Conservation (phyloP, 2,888 invertebrate genomes). For the Philhelius pedissequus region DNA sequence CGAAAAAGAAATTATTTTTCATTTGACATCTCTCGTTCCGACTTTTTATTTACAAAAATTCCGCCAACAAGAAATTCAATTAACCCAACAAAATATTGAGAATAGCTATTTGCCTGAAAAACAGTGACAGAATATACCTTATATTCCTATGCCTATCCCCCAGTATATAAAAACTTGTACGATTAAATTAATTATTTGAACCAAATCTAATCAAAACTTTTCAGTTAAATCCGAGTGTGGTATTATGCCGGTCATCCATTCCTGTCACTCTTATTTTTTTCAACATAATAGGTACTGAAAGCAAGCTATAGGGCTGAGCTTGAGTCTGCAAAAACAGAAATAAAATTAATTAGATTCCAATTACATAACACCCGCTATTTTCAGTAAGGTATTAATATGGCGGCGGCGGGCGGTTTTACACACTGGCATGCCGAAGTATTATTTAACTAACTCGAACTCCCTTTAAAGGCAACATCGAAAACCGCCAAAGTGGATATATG, state of each 20-base stretch:
- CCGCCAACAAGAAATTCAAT: too few relatives aligned
- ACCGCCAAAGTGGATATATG: not conserved
- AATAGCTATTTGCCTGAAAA: too few relatives aligned
- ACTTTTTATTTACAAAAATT: too few relatives aligned
- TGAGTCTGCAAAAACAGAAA: not conserved
- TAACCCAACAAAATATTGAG: too few relatives aligned
- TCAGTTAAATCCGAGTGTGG: not conserved
- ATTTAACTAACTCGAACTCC: constrained; percentile 17
- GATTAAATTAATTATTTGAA: not conserved
- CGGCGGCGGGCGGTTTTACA: constrained; percentile 36
- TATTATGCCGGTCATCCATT: not conserved
- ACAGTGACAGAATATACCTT: too few relatives aligned
- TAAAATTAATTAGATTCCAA: constrained; percentile 36
- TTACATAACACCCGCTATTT: not conserved
- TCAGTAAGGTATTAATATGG: constrained; percentile 50
- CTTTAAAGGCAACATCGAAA: not conserved
- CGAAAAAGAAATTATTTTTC: too few relatives aligned
- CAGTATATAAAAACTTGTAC: not conserved
- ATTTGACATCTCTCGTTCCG: too few relatives aligned
- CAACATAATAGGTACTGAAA: constrained; percentile 8
- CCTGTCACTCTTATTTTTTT: not conserved
- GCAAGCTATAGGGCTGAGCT: not conserved
- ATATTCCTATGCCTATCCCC: too few relatives aligned
- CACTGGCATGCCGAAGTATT: constrained; percentile 22
- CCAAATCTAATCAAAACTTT: not conserved